Evolutionary conservation across 2,888 invertebrate genomes (phyloP).

Genomic region (Chaetogeoica ovagalla): DNA sequence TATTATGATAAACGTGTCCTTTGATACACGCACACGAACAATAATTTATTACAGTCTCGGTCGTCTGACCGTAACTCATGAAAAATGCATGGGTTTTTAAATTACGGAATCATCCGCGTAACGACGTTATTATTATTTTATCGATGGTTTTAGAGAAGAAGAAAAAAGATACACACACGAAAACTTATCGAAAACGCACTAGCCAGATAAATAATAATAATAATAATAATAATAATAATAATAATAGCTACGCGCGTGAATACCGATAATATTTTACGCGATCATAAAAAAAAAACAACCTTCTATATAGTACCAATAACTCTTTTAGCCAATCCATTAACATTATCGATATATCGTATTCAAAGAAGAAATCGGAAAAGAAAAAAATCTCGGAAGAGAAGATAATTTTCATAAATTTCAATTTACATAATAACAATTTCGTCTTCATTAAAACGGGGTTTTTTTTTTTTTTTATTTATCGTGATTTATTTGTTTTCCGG

Average conservation of each 20-base stretch:
- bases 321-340: conserved; percentile 7
- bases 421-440: neutral
- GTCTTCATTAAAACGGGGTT: neutral
- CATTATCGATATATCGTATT: neutral
- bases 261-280: neutral
- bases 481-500: neutral
- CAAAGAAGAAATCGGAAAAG: neutral
- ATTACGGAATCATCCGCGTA: conserved; percentile 28
- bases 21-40: conserved; percentile 26
- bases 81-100: conserved; percentile 49
- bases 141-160: conserved; percentile 16
- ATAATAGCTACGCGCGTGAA: conserved; percentile 5
- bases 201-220: conserved; percentile 27
- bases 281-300: no score
- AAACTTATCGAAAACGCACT: conserved; percentile 30
- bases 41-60: conserved; percentile 29
- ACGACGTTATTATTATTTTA: conserved; percentile 39
- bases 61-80: conserved; percentile 41
- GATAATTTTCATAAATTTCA: neutral
- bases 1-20: conserved; percentile 26
- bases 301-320: neutral
- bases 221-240: no score
- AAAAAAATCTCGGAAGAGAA: neutral
- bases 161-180: conserved; percentile 14
- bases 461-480: neutral